Conservation (phyloP, 2,888 invertebrate genomes). For the Stenurella melanura region DNA sequence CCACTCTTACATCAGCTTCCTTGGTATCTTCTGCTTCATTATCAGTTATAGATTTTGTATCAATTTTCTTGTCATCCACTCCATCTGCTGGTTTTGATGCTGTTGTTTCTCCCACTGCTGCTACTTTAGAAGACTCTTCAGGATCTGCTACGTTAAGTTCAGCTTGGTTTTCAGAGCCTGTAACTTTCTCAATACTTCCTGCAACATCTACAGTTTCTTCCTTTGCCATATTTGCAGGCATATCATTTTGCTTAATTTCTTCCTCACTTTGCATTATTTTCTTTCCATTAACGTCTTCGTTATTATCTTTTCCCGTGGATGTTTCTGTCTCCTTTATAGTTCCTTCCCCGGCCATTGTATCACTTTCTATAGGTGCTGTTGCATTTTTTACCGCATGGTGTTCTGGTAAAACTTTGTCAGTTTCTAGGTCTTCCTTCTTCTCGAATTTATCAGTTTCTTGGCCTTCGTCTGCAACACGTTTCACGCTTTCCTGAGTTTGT, state of each 20-base stretch:
- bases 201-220: constrained; percentile 27
- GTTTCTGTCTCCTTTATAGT: background rate
- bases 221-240: constrained; percentile 29
- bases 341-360: background rate
- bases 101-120: background rate
- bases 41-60: background rate
- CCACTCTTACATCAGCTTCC: background rate
- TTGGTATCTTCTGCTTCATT: background rate
- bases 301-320: background rate
- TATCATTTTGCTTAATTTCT: constrained; percentile 37
- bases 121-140: background rate
- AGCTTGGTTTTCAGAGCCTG: constrained; percentile 39
- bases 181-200: constrained; percentile 19
- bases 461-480: background rate
- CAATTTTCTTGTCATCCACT: background rate
- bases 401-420: background rate
- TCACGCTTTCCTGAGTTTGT: background rate
- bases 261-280: constrained; percentile 46
- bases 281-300: constrained; percentile 39
- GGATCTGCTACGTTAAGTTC: constrained; percentile 32
- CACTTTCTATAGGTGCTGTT: background rate
- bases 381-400: background rate
- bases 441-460: background rate
- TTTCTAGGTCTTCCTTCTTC: background rate
- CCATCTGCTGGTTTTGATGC: background rate